Evolutionary conservation across 2,888 invertebrate species (phyloP), one percentile per base, ranked within the genome.

Genomic region (Papilio demoleus): DNA sequence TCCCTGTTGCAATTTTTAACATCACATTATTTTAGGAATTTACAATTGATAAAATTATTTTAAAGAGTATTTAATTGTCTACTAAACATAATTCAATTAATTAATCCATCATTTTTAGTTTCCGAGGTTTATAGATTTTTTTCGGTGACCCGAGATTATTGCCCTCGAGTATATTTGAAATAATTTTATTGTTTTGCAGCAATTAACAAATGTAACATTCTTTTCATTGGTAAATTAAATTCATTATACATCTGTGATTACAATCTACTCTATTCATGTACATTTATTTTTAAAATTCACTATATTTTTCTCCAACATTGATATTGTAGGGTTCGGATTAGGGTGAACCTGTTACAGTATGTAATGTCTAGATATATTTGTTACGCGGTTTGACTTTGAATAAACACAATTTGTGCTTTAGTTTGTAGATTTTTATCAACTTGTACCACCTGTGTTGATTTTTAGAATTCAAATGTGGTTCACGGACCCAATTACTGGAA

Each of bases 381-480:
- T 60, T 40, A 64, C 64, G 50, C 68, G 11, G 34, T 50, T 68
- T 65, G 68, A 64, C 60, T 68, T 68, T 60, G 68, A 68, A 68
- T 68, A 60, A 59, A 59, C 31, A 64, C 40, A 68, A 53, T 60
- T 64, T 50, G 64, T 65, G 64, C 31, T 68, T 64, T 59, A 59
- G 59, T 68, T 68, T 64, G 42, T 59, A 50, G 63, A 68, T 68
- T 19, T 22, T 27, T 61, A 67, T 67, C 67, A 47, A 9, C 17
- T 19, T 24, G 11, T 9, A 58, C 17, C 68, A 68, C 68, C 64
- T 68, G 68, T 38, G n/a, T 24, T 60, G 24, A 38, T 38, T 38
- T 38, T 50, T 50, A 0, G 27, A 24, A 27, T 50, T 50, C 27
- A n/a, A 27, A 19, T 27, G 27, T 27, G 27, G 24, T 12, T 11